Percentiles rank a stretch among this genome's conserved stretches.
These are phyloP conservation scores for Ornithorhynchus anatinus DNA, from an alignment of 2,113 vertebrate genomes.

Conservation along the genomic window DNA sequence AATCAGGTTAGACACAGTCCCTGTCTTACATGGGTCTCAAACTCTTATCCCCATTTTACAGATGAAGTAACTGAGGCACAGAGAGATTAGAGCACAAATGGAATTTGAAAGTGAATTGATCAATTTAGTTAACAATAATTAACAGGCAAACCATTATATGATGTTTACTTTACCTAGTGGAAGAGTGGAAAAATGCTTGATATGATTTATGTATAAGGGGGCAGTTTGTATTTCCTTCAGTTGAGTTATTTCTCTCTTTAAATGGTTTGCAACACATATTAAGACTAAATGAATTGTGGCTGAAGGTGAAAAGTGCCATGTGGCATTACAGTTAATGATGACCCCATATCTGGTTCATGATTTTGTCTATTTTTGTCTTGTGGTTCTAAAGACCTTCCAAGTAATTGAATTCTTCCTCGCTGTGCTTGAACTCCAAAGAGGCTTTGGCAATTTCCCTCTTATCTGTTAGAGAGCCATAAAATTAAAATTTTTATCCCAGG, in stretches of 20 bases:
- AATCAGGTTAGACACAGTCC: too few relatives aligned
- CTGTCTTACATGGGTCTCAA: too few relatives aligned
- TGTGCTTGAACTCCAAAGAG: slow-evolving; percentile 56
- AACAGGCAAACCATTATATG: slow-evolving; percentile 27
- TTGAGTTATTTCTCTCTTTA: slow-evolving; percentile 40
- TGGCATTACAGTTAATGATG: slow-evolving; percentile 61
- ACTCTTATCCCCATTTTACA: too few relatives aligned
- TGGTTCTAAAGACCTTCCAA: slow-evolving; percentile 43
- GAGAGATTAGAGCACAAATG: too few relatives aligned
- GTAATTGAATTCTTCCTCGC: slow-evolving; percentile 69
- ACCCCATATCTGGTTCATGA: slow-evolving; percentile 44
- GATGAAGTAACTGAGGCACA: too few relatives aligned
- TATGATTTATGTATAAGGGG: slow-evolving; percentile 61
- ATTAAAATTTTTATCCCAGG: slow-evolving; percentile 54
- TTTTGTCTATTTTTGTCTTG: slow-evolving; percentile 52
- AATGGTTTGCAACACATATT: slow-evolving; percentile 51
- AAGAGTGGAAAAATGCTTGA: slow-evolving; percentile 40
- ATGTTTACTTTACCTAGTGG: slow-evolving; percentile 32
- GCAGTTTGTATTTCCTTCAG: slow-evolving; percentile 49
- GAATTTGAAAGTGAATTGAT: slow-evolving; percentile 14
- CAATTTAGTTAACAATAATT: slow-evolving; percentile 24
- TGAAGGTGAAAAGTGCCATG: slow-evolving; percentile 30
- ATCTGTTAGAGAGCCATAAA: slow-evolving; percentile 58
- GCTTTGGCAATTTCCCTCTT: slow-evolving; percentile 55
- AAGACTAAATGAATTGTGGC: slow-evolving; percentile 39